phyloP scores from a whole-genome alignment of 2,797 vertebrate genomes.

The Coranthus polyacanthus region DNA sequence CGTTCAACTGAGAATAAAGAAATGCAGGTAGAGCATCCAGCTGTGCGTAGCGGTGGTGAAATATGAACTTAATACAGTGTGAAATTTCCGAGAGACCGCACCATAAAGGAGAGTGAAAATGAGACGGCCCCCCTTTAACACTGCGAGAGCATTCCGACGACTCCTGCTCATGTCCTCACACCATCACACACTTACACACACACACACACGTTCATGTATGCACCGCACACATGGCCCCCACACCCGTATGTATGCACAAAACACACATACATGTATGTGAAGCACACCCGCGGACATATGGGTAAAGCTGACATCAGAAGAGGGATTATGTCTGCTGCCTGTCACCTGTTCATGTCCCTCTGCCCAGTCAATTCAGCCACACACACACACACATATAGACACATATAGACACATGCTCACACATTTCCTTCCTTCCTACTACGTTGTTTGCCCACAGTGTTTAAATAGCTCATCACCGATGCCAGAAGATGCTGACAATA shows the following conservation, averaged over 20 bases:
- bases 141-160: slow-evolving; percentile 76
- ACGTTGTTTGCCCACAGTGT: slow-evolving; percentile 16
- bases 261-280: slow-evolving; percentile 66
- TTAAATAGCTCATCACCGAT: slow-evolving; percentile 54
- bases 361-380: slow-evolving; percentile 32
- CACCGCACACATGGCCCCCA: slow-evolving; percentile 16
- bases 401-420: slow-evolving; percentile 9
- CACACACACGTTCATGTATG: slow-evolving; percentile 31
- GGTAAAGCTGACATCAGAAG: slow-evolving; percentile 70
- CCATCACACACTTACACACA: slow-evolving; percentile 48
- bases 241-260: no score
- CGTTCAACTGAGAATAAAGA: slow-evolving; percentile 50
- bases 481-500: slow-evolving; percentile 49
- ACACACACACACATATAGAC: slow-evolving; percentile 10
- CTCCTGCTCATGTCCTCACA: slow-evolving; percentile 74
- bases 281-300: slow-evolving; percentile 68
- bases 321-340: slow-evolving; percentile 71
- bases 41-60: slow-evolving; percentile 70
- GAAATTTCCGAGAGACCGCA: slow-evolving; percentile 68
- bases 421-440: slow-evolving; percentile 32
- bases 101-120: slow-evolving; percentile 73
- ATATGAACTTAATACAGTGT: slow-evolving; percentile 79
- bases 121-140: slow-evolving; percentile 67
- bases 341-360: slow-evolving; percentile 81
- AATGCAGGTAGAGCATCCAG: slow-evolving; percentile 74